Conservation (phyloP, 2,113 vertebrate species). For the Zosterops hypoxanthus region DNA sequence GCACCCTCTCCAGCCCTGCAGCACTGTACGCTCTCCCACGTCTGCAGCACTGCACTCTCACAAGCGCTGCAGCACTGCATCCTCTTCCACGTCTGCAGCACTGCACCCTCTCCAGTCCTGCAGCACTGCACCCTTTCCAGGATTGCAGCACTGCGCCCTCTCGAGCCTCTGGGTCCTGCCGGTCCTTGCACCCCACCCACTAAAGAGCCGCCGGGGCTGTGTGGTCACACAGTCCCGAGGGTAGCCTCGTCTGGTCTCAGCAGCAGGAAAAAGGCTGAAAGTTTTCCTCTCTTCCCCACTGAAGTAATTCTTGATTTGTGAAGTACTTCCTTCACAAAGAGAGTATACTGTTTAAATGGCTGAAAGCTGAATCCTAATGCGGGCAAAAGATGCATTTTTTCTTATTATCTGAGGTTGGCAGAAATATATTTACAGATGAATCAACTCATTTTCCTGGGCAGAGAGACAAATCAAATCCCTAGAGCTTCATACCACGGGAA, state of each 20-base stretch:
- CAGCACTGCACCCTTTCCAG: neutral
- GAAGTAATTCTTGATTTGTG: neutral
- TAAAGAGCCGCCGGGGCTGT: fast-evolving
- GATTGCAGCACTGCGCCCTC: neutral
- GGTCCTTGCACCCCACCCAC: fast-evolving
- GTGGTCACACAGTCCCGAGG: neutral
- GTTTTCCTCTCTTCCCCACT: neutral
- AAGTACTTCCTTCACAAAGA: neutral
- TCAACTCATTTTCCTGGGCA: conserved; percentile 5
- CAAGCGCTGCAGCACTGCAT: neutral
- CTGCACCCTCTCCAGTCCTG: no score
- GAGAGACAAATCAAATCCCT: neutral
- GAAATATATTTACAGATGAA: neutral
- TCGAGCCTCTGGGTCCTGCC: neutral
- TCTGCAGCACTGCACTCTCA: neutral
- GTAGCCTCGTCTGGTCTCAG: neutral
- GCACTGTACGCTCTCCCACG: no score
- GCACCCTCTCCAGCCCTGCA: neutral
- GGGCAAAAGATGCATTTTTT: neutral
- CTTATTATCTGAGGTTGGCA: conserved; percentile 20
- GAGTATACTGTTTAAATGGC: neutral
- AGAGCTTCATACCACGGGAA: neutral
- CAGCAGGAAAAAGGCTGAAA: neutral
- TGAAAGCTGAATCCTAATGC: neutral
- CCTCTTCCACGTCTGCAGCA: neutral